phyloP scores from a whole-genome alignment of 2,797 vertebrate genomes.

The Acanthornis magna region DNA sequence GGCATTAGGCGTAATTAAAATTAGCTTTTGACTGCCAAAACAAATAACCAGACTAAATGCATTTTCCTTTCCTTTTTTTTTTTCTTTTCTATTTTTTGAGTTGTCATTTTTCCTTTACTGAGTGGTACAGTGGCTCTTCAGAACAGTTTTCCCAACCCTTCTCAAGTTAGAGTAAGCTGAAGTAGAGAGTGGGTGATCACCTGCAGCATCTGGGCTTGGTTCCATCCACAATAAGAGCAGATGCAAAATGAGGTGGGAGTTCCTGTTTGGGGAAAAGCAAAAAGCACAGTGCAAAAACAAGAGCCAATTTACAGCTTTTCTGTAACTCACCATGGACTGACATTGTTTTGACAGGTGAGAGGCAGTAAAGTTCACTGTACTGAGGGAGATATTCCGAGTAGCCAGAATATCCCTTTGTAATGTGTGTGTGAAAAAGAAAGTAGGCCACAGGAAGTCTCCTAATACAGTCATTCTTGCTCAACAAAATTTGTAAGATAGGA shows the following conservation, averaged over 20 bases:
- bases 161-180: not conserved
- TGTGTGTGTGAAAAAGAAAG: not conserved
- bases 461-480: not conserved
- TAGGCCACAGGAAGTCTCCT: not conserved
- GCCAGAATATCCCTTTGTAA: not conserved
- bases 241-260: slow-evolving; percentile 16
- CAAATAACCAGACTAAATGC: not conserved
- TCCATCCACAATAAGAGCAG: not conserved
- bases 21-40: slow-evolving; percentile 25
- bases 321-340: not conserved
- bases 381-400: not conserved
- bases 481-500: not conserved
- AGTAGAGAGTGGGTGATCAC: not conserved
- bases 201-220: not conserved
- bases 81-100: not conserved
- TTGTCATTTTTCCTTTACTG: not conserved
- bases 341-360: slow-evolving; percentile 48
- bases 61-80: not conserved
- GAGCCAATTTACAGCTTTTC: slow-evolving; percentile 38
- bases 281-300: slow-evolving; percentile 14
- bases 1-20: not conserved
- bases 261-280: slow-evolving; percentile 4
- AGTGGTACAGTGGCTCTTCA: not conserved
- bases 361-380: not conserved
- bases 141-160: not conserved